Evolutionary conservation across 2,888 invertebrate species (phyloP).

Genomic region (Ligdia adustata): DNA sequence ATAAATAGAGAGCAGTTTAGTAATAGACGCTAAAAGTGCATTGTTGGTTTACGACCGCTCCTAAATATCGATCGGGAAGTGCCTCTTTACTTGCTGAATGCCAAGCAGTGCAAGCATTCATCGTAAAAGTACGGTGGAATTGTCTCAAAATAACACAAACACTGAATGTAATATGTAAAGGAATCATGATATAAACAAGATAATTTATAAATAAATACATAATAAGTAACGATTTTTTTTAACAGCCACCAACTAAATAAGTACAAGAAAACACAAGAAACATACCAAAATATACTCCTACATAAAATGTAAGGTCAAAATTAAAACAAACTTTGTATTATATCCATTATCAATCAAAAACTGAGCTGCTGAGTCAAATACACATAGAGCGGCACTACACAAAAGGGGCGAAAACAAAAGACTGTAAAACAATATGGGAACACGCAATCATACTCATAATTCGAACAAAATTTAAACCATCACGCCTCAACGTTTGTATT

Average conservation of each 20-base stretch:
- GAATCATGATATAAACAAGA: too few relatives aligned
- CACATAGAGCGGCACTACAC: conserved; percentile 31
- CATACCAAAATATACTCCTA: too few relatives aligned
- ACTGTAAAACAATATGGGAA: conserved; percentile 65
- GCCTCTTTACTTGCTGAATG: conserved; percentile 1
- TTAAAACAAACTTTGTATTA: too few relatives aligned
- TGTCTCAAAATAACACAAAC: too few relatives aligned
- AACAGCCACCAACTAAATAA: too few relatives aligned
- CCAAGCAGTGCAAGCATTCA: conserved; percentile 1
- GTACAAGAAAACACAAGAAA: too few relatives aligned
- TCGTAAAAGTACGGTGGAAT: conserved; percentile 1
- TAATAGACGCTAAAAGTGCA: too few relatives aligned
- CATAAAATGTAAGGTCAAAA: too few relatives aligned
- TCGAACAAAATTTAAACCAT: conserved; percentile 62
- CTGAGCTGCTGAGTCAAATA: conserved; percentile 22
- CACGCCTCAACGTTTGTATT: conserved; percentile 75
- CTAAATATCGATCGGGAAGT: conserved; percentile 64
- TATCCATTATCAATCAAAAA: conserved; percentile 17
- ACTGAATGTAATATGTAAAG: too few relatives aligned
- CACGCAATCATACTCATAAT: conserved; percentile 72
- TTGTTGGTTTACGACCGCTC: conserved; percentile 48
- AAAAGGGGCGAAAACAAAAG: conserved; percentile 59
- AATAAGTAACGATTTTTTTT: too few relatives aligned
- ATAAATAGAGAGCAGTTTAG: too few relatives aligned
- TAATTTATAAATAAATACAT: too few relatives aligned